Conservation (phyloP, 2,888 invertebrate species). For the Noctua pronuba region DNA sequence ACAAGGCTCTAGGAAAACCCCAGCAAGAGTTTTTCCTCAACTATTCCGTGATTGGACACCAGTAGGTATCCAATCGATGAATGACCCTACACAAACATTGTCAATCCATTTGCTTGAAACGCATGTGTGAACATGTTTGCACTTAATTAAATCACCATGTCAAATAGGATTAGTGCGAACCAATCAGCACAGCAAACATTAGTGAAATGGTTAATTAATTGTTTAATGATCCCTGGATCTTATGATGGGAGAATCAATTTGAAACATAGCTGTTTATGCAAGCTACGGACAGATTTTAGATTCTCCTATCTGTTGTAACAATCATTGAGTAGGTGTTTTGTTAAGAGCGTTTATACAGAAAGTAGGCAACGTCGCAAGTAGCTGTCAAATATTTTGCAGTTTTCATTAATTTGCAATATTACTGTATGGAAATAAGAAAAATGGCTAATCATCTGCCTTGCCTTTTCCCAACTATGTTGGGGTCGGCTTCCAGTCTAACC, state of each 20-base stretch:
- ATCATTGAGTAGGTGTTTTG: no score
- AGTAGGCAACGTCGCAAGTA: no score
- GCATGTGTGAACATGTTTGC: conserved; percentile 23
- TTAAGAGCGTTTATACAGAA: no score
- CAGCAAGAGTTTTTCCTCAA: neutral
- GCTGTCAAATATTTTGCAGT: no score
- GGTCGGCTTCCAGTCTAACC: no score
- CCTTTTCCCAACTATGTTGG: no score
- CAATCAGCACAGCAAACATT: conserved; percentile 54
- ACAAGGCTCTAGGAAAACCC: neutral
- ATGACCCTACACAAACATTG: conserved; percentile 7
- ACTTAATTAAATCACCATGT: conserved; percentile 38
- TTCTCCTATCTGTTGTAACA: no score
- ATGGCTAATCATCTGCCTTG: no score
- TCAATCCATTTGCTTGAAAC: conserved; percentile 15
- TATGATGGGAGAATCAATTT: conserved; percentile 11
- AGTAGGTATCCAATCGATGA: neutral
- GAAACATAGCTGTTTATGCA: neutral
- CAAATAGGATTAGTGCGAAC: conserved; percentile 42
- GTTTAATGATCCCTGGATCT: conserved; percentile 39
- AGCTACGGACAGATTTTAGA: neutral
- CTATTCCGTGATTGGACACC: neutral
- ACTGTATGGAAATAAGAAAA: no score
- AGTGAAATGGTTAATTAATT: conserved; percentile 43
- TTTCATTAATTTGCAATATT: no score